Evolutionary conservation across 2,113 vertebrate genomes (phyloP).

Genomic region (Sinocyclocheilus anshuiensis): DNA sequence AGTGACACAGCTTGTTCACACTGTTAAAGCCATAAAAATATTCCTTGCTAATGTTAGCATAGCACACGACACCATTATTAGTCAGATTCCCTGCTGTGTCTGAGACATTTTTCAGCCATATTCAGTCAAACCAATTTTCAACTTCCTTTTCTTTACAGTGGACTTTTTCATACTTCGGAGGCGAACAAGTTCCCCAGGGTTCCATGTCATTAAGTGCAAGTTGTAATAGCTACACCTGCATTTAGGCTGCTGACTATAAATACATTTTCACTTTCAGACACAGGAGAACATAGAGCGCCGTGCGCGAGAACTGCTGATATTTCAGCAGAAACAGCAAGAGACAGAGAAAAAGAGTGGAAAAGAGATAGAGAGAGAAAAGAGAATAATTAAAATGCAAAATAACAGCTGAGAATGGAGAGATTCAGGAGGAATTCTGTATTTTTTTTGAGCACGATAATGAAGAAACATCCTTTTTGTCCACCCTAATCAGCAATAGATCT

Average conservation of each 20-base stretch:
- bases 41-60: conserved; percentile 38
- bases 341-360: not conserved
- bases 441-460: not conserved
- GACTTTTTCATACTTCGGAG: conserved; percentile 7
- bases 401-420: not conserved
- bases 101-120: not conserved
- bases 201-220: conserved; percentile 1
- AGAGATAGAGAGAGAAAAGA: not conserved
- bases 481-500: not conserved
- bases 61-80: conserved; percentile 30
- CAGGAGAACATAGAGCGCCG: not conserved
- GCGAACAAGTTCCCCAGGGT: not conserved
- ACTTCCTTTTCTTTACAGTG: not conserved
- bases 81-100: conserved; percentile 27
- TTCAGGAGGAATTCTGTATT: not conserved
- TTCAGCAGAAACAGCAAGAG: not conserved
- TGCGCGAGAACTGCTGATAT: no score
- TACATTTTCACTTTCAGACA: conserved; percentile 17
- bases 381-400: not conserved
- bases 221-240: conserved; percentile 32
- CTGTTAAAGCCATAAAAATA: conserved; percentile 32
- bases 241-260: conserved; percentile 22
- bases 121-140: conserved; percentile 27
- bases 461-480: not conserved
- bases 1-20: conserved; percentile 38